Evolutionary conservation across 2,888 invertebrate species (phyloP).

Genomic region (Aleiodes alternator): DNA sequence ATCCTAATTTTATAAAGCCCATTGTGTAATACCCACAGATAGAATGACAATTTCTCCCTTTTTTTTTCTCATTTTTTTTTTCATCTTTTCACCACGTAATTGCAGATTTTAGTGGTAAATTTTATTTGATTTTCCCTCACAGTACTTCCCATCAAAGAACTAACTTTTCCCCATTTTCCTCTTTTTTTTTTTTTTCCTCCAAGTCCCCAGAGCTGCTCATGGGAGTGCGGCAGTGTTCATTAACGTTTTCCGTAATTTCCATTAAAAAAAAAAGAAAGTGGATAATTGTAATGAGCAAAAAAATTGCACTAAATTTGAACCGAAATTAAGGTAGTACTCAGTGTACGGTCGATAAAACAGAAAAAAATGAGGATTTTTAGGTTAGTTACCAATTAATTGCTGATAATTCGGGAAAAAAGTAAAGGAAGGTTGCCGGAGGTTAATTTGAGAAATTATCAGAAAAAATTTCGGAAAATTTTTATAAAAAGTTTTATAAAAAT

Average conservation of each 20-base stretch:
- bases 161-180: constrained; percentile 7
- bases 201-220: not conserved
- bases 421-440: too few relatives aligned
- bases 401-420: not conserved
- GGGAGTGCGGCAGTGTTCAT: too few relatives aligned
- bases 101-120: constrained; percentile 14
- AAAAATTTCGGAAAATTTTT: too few relatives aligned
- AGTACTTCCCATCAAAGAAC: constrained; percentile 4
- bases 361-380: too few relatives aligned
- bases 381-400: not conserved
- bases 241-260: too few relatives aligned
- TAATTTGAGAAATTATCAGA: too few relatives aligned
- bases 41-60: constrained; percentile 3
- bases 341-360: too few relatives aligned
- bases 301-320: not conserved
- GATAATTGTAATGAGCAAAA: too few relatives aligned
- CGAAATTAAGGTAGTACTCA: not conserved
- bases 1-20: constrained; percentile 21
- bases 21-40: constrained; percentile 24
- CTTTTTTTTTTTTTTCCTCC: not conserved
- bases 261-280: too few relatives aligned
- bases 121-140: constrained; percentile 2
- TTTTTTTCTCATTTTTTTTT: not conserved
- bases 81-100: not conserved
- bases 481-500: too few relatives aligned